Evolutionary conservation across 37 sponge, comb jelly and placozoan species (phyloP).

Genomic region (Crambe crambe): DNA sequence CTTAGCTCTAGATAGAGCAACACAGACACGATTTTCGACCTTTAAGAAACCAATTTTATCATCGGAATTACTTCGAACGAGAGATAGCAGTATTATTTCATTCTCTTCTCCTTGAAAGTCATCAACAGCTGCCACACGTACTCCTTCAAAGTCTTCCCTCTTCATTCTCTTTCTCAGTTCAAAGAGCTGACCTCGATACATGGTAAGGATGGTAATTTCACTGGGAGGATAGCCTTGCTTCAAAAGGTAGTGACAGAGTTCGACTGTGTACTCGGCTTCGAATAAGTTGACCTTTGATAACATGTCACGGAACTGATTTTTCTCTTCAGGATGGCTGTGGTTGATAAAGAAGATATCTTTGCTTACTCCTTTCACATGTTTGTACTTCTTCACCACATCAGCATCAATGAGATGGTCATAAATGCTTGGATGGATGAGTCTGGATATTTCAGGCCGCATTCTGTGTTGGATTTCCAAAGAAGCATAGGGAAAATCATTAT

Average conservation of each 20-base stretch:
- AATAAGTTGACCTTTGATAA: constrained; percentile 59
- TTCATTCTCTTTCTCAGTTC: constrained; percentile 63
- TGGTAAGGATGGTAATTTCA: constrained; percentile 85
- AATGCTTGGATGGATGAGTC: constrained; percentile 71
- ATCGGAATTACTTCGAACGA: constrained; percentile 80
- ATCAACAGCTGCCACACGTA: constrained; percentile 88
- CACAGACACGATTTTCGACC: constrained; percentile 84
- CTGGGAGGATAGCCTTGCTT: constrained; percentile 72
- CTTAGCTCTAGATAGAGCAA: constrained; percentile 92
- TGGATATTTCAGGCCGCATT: constrained; percentile 91
- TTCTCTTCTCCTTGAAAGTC: constrained; percentile 98
- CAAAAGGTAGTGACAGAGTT: constrained; percentile 69
- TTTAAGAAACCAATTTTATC: constrained; percentile 81
- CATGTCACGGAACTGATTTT: constrained; percentile 26
- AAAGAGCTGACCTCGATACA: constrained; percentile 88
- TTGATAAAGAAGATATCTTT: constrained; percentile 70
- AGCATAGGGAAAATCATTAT: constrained; percentile 6
- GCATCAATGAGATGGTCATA: constrained; percentile 55
- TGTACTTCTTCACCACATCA: constrained; percentile 41
- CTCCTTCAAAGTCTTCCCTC: constrained; percentile 50
- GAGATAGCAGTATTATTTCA: constrained; percentile 78
- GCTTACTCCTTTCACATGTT: constrained; percentile 59
- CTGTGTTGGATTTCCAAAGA: constrained; percentile 64
- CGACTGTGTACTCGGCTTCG: constrained; percentile 77
- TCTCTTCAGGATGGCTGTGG: constrained; percentile 57